Evolutionary conservation across 1,140 invertebrate species (phyloP).

Genomic region (Pseudomyrmex dendroicus): DNA sequence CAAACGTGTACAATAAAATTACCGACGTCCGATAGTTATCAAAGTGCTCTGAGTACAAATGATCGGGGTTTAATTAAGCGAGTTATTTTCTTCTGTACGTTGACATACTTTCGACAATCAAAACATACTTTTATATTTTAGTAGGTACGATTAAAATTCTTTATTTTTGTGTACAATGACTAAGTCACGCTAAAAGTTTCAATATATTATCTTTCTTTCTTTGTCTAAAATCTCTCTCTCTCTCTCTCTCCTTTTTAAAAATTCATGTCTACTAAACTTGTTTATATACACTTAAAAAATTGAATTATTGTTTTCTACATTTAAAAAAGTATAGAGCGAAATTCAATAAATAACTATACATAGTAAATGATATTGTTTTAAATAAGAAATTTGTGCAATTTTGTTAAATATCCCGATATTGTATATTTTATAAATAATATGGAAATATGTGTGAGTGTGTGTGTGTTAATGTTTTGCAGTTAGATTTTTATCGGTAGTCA

Average conservation of each 20-base stretch:
- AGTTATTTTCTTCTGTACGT: background rate
- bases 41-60: slow-evolving; percentile 3
- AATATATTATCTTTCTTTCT: too few relatives aligned
- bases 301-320: background rate
- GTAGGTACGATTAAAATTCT: background rate
- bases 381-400: background rate
- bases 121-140: slow-evolving; percentile 12
- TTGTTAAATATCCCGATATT: background rate
- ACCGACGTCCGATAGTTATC: slow-evolving; percentile 7
- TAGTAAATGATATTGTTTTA: background rate
- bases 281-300: background rate
- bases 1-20: slow-evolving; percentile 36
- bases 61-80: slow-evolving; percentile 40
- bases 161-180: background rate
- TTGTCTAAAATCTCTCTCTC: too few relatives aligned
- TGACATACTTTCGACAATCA: background rate
- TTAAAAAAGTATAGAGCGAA: too few relatives aligned
- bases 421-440: background rate
- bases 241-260: too few relatives aligned
- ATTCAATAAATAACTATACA: too few relatives aligned
- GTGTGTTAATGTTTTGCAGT: background rate
- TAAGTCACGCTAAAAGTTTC: background rate
- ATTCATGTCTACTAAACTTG: background rate
- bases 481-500: slow-evolving; percentile 27
- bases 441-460: background rate